phyloP scores from a whole-genome alignment of 2,113 vertebrate species.

The Panthera tigris region DNA sequence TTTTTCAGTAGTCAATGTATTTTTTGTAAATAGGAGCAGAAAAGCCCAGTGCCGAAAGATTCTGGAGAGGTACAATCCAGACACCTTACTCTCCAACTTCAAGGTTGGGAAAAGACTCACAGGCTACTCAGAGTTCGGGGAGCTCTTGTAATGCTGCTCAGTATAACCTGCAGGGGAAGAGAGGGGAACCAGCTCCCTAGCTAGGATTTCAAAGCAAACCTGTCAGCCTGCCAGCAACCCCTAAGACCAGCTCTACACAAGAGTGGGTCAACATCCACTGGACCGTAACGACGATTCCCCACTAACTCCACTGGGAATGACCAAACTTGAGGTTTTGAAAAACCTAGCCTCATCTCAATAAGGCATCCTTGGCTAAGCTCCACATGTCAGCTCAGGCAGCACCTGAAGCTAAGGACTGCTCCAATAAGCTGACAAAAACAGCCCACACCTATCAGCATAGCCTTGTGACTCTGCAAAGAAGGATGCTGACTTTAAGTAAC shows the following conservation, averaged over 20 bases:
- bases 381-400: constrained; percentile 16
- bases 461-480: neutral
- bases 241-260: neutral
- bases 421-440: constrained; percentile 9
- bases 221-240: constrained; percentile 31
- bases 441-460: neutral
- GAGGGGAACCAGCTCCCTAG: neutral
- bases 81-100: neutral
- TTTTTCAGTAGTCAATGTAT: neutral
- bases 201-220: constrained; percentile 11
- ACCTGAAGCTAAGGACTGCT: neutral
- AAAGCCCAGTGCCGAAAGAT: neutral
- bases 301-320: neutral
- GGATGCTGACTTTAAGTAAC: neutral
- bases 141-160: neutral
- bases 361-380: neutral
- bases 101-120: neutral
- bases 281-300: neutral
- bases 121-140: neutral
- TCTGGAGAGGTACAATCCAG: neutral
- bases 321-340: neutral
- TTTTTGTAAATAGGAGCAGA: neutral
- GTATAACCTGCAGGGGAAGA: neutral
- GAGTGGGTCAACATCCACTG: neutral
- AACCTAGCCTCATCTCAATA: neutral